Conservation (phyloP, 37 sponge, comb jelly and placozoan genomes). For the Dysidea cf. avara region DNA sequence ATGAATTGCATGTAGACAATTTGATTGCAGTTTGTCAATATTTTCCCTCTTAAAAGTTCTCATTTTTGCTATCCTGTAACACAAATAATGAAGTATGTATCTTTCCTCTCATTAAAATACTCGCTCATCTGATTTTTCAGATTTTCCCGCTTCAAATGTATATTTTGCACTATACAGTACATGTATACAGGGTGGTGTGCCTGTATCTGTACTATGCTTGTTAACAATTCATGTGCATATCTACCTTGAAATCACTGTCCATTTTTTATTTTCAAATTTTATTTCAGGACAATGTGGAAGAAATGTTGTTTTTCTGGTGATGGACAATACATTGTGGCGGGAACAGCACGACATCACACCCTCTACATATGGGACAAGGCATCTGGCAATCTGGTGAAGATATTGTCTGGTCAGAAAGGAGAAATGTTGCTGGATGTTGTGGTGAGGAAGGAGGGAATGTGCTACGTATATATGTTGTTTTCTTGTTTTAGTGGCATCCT, state of each 20-base stretch:
- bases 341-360: conserved; percentile 73
- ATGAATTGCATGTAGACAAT: no score
- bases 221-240: neutral
- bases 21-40: no score
- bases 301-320: conserved; percentile 95
- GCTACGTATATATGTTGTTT: no score
- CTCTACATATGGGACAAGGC: conserved; percentile 96
- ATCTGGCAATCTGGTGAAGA: conserved; percentile 94
- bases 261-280: no score
- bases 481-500: conserved; percentile 85
- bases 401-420: conserved; percentile 97
- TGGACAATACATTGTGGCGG: conserved; percentile 94
- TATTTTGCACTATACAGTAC: neutral
- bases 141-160: neutral
- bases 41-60: no score
- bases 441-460: no score
- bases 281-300: conserved; percentile 90
- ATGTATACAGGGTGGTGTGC: neutral
- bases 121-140: no score
- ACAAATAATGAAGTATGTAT: no score
- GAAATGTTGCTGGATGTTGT: conserved; percentile 92
- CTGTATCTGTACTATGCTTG: neutral
- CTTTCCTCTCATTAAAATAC: no score
- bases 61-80: no score
- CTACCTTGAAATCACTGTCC: no score